Evolutionary conservation across 2,888 invertebrate genomes (phyloP).

Genomic region (Dynastes tityus): DNA sequence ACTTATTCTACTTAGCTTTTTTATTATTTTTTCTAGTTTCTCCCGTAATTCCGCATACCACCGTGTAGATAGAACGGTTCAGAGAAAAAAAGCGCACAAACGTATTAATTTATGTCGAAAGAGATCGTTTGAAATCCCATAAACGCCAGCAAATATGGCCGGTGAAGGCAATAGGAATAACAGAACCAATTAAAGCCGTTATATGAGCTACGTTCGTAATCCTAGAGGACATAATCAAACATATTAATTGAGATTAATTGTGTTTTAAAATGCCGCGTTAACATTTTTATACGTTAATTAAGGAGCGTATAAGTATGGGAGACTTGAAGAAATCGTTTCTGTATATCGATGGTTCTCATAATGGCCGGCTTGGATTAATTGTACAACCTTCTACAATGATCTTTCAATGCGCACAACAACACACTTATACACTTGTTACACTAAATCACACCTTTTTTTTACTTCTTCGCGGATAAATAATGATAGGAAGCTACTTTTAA

Average conservation of each 20-base stretch:
- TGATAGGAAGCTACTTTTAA: too few relatives aligned
- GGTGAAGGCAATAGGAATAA: constrained; percentile 54
- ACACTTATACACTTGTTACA: constrained; percentile 20
- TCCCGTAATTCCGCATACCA: constrained; percentile 36
- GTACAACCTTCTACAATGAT: constrained; percentile 38
- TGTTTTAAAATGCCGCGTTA: constrained; percentile 50
- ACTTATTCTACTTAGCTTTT: background rate
- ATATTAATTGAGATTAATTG: constrained; percentile 58
- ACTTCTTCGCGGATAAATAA: background rate
- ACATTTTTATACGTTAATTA: constrained; percentile 50
- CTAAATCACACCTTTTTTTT: constrained; percentile 10
- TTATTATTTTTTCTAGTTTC: constrained; percentile 16
- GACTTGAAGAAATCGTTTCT: constrained; percentile 21
- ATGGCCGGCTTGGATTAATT: constrained; percentile 40
- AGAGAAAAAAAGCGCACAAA: constrained; percentile 40
- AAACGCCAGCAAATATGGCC: constrained; percentile 50
- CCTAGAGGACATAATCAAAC: constrained; percentile 56
- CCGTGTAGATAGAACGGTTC: background rate
- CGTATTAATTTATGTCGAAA: constrained; percentile 49
- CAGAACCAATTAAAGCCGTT: constrained; percentile 56
- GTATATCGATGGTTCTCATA: constrained; percentile 16
- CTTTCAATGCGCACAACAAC: constrained; percentile 29
- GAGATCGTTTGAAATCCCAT: constrained; percentile 50
- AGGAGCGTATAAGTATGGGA: constrained; percentile 12
- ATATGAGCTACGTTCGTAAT: constrained; percentile 56